These are phyloP conservation scores for Addax nasomaculatus DNA, from an alignment of 2,113 vertebrate species.

Conservation along the genomic window DNA sequence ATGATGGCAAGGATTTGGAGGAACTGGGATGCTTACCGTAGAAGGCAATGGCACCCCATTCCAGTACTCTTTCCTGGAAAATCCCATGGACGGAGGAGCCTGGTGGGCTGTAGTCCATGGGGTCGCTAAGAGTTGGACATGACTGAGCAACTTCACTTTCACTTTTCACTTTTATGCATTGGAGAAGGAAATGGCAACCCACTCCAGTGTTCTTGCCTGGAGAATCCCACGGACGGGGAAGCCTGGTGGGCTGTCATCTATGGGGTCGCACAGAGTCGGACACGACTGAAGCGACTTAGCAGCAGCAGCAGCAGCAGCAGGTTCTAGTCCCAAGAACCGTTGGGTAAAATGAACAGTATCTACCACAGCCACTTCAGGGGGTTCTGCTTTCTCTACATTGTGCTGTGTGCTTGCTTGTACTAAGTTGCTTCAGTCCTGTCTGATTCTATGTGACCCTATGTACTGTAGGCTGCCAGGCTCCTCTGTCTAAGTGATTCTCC, in stretches of 20 bases:
- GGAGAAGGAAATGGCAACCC: too few species aligned
- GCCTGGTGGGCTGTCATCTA: too few species aligned
- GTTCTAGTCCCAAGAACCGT: not conserved
- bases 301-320: too few species aligned
- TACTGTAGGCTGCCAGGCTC: not conserved
- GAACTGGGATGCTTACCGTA: not conserved
- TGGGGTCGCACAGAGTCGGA: too few species aligned
- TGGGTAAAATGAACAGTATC: not conserved
- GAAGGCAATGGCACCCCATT: not conserved
- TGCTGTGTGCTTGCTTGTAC: not conserved
- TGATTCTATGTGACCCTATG: not conserved
- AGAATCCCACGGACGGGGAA: too few species aligned
- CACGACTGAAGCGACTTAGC: too few species aligned
- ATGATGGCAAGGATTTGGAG: not conserved
- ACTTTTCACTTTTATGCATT: too few species aligned
- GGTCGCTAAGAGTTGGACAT: too few species aligned
- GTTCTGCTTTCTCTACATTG: not conserved
- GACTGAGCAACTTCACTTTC: too few species aligned
- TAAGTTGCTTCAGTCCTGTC: not conserved
- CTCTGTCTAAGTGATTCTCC: not conserved
- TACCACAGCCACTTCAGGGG: not conserved
- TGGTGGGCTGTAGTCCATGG: not conserved
- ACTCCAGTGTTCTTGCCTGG: too few species aligned
- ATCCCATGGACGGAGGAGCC: not conserved
- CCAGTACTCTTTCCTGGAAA: not conserved